phyloP scores from a whole-genome alignment of 2,888 invertebrate genomes.

The Erebia epiphron region DNA sequence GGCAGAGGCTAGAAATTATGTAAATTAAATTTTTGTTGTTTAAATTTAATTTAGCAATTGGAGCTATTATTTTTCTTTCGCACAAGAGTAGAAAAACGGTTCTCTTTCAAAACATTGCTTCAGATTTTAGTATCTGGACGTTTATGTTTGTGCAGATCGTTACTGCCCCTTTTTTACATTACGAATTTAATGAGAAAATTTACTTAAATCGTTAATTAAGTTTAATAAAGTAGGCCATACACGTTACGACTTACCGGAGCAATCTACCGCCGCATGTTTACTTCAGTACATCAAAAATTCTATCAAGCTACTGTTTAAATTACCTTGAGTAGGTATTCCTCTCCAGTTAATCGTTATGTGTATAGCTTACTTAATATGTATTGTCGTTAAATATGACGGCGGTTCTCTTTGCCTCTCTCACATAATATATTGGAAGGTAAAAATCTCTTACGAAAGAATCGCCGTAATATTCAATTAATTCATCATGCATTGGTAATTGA shows the following conservation, averaged over 20 bases:
- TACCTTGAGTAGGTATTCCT: too few species aligned
- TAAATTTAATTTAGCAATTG: conserved; percentile 36
- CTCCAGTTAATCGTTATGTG: too few species aligned
- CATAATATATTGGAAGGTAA: background rate
- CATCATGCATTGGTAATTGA: background rate
- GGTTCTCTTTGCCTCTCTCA: conserved; percentile 8
- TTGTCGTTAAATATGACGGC: background rate
- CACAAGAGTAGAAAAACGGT: conserved; percentile 24
- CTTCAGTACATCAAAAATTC: too few species aligned
- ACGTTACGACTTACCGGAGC: too few species aligned
- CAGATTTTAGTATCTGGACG: conserved; percentile 65
- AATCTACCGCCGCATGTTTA: too few species aligned
- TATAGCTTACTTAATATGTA: background rate
- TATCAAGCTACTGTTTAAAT: too few species aligned
- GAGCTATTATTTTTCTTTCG: conserved; percentile 28
- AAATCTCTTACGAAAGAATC: conserved; percentile 9
- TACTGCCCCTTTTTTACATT: conserved; percentile 33
- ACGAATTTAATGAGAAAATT: conserved; percentile 37
- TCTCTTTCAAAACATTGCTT: conserved; percentile 57
- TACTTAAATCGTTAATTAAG: conserved; percentile 25
- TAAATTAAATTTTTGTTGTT: conserved; percentile 30
- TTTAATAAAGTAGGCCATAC: background rate
- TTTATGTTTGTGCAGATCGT: conserved; percentile 56
- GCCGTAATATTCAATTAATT: background rate
- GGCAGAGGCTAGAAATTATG: conserved; percentile 42